phyloP scores from a whole-genome alignment of 2,113 vertebrate species.

The Cacatua alba region DNA sequence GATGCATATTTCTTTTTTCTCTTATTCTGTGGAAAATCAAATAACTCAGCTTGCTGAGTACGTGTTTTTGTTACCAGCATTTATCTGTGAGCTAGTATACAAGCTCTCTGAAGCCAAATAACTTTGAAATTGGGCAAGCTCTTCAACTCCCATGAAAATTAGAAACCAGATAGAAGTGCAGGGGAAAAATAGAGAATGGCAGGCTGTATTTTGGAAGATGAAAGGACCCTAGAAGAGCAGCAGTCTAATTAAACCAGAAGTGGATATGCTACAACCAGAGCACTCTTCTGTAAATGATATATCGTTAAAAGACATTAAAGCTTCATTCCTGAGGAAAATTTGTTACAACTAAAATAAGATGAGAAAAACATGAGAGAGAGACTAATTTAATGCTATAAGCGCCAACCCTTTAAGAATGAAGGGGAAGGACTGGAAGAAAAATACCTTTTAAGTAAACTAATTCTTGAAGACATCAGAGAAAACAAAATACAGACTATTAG shows the following conservation, averaged over 20 bases:
- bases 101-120: conserved; percentile 17
- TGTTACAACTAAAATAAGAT: conserved; percentile 31
- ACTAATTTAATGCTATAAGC: conserved; percentile 34
- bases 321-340: conserved; percentile 39
- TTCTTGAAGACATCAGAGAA: conserved; percentile 1
- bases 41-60: not conserved
- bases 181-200: conserved; percentile 16
- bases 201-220: conserved; percentile 59
- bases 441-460: conserved; percentile 19
- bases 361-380: conserved; percentile 23
- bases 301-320: conserved; percentile 58
- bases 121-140: conserved; percentile 39
- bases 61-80: not conserved
- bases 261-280: conserved; percentile 48
- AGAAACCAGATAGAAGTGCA: conserved; percentile 34
- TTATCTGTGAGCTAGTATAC: not conserved
- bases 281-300: conserved; percentile 37
- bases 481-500: not conserved
- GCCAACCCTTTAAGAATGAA: not conserved
- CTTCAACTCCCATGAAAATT: conserved; percentile 47
- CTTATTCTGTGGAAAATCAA: not conserved
- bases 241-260: conserved; percentile 68
- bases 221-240: conserved; percentile 65
- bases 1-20: not conserved
- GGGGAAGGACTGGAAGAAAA: not conserved